Evolutionary conservation across 2,888 invertebrate genomes (phyloP).

Genomic region (Frankliniella fusca): DNA sequence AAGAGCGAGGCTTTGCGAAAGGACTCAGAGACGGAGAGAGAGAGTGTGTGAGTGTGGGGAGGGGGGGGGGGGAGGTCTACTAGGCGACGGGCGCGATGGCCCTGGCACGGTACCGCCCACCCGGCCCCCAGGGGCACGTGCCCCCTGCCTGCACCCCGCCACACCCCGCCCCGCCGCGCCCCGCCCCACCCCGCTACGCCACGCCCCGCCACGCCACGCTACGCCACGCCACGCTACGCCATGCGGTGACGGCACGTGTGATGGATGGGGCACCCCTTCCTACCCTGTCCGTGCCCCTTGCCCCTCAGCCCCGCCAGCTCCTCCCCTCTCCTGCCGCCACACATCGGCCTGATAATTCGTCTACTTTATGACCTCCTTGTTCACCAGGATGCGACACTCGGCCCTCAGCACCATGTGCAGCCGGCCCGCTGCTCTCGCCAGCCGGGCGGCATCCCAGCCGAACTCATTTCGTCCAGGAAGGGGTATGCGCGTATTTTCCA

Average conservation of each 20-base stretch:
- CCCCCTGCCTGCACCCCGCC: neutral
- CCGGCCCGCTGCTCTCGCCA: too few relatives aligned
- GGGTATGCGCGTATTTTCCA: too few relatives aligned
- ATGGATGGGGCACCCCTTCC: conserved; percentile 8
- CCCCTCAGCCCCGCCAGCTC: neutral
- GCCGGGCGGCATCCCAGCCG: too few relatives aligned
- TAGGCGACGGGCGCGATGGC: too few relatives aligned
- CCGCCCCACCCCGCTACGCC: neutral
- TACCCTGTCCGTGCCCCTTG: neutral
- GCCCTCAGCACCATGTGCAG: too few relatives aligned
- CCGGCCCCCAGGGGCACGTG: neutral
- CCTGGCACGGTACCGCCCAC: neutral
- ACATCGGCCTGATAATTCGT: neutral
- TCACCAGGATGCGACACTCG: neutral
- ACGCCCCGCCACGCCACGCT: too few relatives aligned
- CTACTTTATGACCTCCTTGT: neutral
- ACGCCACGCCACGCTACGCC: neutral
- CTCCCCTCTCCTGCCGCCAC: neutral
- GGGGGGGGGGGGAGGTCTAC: neutral
- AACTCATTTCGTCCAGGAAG: too few relatives aligned
- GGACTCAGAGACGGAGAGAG: too few relatives aligned
- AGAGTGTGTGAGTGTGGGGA: too few relatives aligned
- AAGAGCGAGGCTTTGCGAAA: neutral
- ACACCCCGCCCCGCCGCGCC: too few relatives aligned
- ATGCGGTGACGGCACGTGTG: conserved; percentile 18